phyloP scores from a whole-genome alignment of 2,113 vertebrate genomes.

The Pangasianodon gigas region DNA sequence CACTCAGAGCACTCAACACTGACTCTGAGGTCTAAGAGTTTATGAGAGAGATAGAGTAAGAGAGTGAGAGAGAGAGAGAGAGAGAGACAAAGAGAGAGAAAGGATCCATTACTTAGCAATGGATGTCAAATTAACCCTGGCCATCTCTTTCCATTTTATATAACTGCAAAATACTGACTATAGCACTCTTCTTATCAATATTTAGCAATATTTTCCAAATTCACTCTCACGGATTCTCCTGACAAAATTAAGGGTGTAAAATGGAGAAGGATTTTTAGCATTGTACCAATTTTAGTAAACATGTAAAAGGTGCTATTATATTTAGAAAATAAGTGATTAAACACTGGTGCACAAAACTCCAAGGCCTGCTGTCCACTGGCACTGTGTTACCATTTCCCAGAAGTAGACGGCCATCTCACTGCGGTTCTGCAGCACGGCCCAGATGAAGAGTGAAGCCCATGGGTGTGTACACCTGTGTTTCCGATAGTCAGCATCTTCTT shows the following conservation, averaged over 20 bases:
- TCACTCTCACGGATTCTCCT: neutral
- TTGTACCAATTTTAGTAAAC: neutral
- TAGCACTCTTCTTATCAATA: neutral
- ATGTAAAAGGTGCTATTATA: neutral
- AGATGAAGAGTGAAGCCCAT: constrained; percentile 85
- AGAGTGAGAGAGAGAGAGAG: neutral
- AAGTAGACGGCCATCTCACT: constrained; percentile 84
- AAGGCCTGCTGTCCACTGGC: neutral
- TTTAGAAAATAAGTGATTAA: neutral
- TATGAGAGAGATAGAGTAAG: neutral
- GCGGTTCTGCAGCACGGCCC: constrained; percentile 85
- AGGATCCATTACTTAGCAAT: too few species aligned
- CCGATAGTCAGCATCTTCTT: constrained; percentile 52
- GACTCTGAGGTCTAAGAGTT: constrained; percentile 75
- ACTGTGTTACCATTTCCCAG: constrained; percentile 87
- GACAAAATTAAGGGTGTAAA: neutral
- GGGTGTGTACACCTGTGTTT: constrained; percentile 61
- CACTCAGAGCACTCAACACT: constrained; percentile 80
- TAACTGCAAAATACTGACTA: neutral
- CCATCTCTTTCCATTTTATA: neutral
- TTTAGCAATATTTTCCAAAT: neutral
- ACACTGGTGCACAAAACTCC: neutral
- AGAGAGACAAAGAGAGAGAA: neutral
- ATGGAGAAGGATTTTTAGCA: neutral
- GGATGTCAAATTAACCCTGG: neutral